Base-by-base conservation (phyloP, 2,888 invertebrate species). In the Hoplodrina ambigua region DNA sequence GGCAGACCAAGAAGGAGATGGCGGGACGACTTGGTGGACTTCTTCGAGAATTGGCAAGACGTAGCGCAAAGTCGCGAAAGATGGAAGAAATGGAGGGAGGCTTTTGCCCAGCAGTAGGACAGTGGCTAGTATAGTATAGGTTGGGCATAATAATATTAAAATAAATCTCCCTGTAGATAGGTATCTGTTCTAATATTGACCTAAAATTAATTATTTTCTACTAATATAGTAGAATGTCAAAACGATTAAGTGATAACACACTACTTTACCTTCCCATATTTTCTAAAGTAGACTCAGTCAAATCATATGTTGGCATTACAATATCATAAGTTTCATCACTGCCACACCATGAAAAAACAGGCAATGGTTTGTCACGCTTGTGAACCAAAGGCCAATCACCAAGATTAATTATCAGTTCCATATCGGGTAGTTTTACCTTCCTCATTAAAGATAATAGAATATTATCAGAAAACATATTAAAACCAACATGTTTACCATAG, bases 291-390 rank as follows among this genome's bases (percentile, higher is more conserved):
- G 99, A 98, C 94, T 99, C 98, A 0, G 99, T 99, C 58, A 99
- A 96, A 90, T 99, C 99, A 93, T 99, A 99, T 0, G 99, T 99
- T 10, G 99, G 99, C 96, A 99, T 96, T 41, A 99, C 97, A 89
- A 99, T 99, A 91, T 99, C 99, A 85, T 96, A 95, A 7, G 98
- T 97, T 72, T 98, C 97, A 70, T 97, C 96, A 77, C 98, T 99
- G 1, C 99, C 99, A 93, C 99, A 99, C 99, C 99, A 99, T 19
- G 99, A 99, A 90, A 99, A 98, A 75, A 99, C 97, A 2, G 99
- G 99, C 77, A 97, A 96, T 15, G 96, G 96, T 17, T 96, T 95
- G 11, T 92, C 92, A 53, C 89, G 91, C 78, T 95, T 96, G 70
- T 96, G 95, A 2, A 97, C 97, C 33, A 99, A 93, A 0, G 99